Base-by-base conservation (phyloP, 2,797 vertebrate species). In the Iguana delicatissima region DNA sequence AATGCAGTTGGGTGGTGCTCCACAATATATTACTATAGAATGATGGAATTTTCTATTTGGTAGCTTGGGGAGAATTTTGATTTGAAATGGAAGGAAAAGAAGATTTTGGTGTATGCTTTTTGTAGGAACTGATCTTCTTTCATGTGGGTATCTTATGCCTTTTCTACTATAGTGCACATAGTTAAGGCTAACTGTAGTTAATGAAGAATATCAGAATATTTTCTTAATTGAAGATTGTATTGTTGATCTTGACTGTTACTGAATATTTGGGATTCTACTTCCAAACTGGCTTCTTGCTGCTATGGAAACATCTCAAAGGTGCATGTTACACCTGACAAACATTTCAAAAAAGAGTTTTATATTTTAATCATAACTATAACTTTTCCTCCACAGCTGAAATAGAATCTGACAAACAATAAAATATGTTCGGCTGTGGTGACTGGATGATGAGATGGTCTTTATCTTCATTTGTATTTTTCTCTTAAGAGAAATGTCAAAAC, bases 1-100 rank as follows among this genome's bases (percentile, higher is more conserved):
- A 42, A 77, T 76, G 42, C 24, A 86, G 77, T 82, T 83, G 86
- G 83, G 57, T 81, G 82, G 87, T 76, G n/a, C 67, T 85, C 29
- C 10, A 74, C 2, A 89, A 38, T 55, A 24, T 59, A 50, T 59
- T 52, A 16, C 80, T 77, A 46, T 42, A 50, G 74, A 91, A 76
- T 64, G 73, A 79, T 59, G 67, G 18, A 59, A 35, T 42, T 10
- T 32, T 87, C 52, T 81, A 46, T 90, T 79, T 79, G 14, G 8
- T 46, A 76, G 77, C 57, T 83, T 59, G 52, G 42, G 32, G 52
- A 50, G 22, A 76, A 55, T 90, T 50, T 38, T 80, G 64, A 85
- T 85, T 42, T 80, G 8, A 32, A 55, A 20, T 38, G 13, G 20
- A 35, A 72, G 42, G 20, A 79, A 72, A 24, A 72, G 42, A 52